These are phyloP conservation scores for Pteropus rufus DNA, from an alignment of 2,797 vertebrate species.

Conservation along the genomic window DNA sequence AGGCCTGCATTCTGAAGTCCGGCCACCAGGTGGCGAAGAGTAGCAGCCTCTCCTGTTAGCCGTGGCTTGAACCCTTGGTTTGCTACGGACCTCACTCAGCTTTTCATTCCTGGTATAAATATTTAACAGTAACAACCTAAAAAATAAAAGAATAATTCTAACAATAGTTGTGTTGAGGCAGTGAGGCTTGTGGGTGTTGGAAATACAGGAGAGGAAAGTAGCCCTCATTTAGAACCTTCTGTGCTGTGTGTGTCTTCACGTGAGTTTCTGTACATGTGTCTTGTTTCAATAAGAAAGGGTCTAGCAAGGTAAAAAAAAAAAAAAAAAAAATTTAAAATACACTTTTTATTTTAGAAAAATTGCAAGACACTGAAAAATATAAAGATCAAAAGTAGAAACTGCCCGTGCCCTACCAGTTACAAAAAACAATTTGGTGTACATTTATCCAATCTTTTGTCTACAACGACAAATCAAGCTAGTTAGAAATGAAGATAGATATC, in stretches of 20 bases:
- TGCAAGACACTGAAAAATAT: not conserved
- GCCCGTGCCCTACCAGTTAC: not conserved
- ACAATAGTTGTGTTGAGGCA: not conserved
- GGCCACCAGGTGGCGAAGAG: not conserved
- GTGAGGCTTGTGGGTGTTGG: not conserved
- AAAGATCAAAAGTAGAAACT: not conserved
- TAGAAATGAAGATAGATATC: not conserved
- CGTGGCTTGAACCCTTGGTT: accelerated
- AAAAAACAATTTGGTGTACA: not conserved
- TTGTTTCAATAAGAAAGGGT: not conserved
- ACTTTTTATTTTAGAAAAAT: not conserved
- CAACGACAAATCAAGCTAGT: not conserved
- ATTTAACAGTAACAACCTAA: not conserved
- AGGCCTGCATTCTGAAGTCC: not conserved
- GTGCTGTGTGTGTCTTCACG: accelerated
- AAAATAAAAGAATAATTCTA: not conserved
- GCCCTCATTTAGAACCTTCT: not conserved
- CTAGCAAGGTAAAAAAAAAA: not conserved
- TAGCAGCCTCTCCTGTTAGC: not conserved
- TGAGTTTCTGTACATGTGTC: not conserved
- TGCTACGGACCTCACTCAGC: accelerated
- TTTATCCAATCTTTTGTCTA: not conserved
- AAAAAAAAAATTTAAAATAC: not conserved
- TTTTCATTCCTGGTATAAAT: not conserved
- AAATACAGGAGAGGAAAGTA: not conserved